phyloP scores from a whole-genome alignment of 2,888 invertebrate species.

The Ornithoptera priamus region DNA sequence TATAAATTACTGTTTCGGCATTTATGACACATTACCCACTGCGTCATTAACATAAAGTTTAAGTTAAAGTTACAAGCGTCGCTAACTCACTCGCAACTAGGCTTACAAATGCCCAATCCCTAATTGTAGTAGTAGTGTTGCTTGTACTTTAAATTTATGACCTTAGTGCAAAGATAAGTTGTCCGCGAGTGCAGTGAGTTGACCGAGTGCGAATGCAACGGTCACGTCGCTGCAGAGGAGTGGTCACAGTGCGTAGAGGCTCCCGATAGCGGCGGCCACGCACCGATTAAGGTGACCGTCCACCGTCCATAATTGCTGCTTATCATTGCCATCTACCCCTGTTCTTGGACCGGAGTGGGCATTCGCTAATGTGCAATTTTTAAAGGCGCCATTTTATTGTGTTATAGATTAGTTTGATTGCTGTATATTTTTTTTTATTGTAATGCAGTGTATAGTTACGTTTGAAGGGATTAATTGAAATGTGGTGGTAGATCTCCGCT shows the following conservation, averaged over 20 bases:
- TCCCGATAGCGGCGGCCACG: constrained; percentile 4
- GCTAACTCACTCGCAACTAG: too few species aligned
- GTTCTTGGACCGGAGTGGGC: constrained; percentile 12
- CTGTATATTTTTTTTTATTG: neutral
- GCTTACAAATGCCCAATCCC: too few species aligned
- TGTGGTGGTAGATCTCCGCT: too few species aligned
- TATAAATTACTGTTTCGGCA: too few species aligned
- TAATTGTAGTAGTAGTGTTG: too few species aligned
- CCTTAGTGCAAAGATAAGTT: neutral
- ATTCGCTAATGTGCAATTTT: constrained; percentile 4
- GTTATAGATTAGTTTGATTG: neutral
- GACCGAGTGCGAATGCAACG: constrained; percentile 10
- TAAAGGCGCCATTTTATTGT: neutral
- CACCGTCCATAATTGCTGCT: constrained; percentile 27
- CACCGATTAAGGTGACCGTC: constrained; percentile 25
- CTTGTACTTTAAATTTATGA: neutral
- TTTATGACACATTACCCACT: too few species aligned
- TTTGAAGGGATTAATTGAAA: too few species aligned
- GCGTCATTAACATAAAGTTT: too few species aligned
- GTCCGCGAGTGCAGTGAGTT: constrained; percentile 4
- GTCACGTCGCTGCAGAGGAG: neutral
- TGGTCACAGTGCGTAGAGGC: constrained; percentile 11
- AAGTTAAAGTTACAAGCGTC: too few species aligned
- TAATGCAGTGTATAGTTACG: too few species aligned
- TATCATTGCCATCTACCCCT: constrained; percentile 27